Conservation (phyloP, 1,140 invertebrate species). For the Tachypleus tridentatus region DNA sequence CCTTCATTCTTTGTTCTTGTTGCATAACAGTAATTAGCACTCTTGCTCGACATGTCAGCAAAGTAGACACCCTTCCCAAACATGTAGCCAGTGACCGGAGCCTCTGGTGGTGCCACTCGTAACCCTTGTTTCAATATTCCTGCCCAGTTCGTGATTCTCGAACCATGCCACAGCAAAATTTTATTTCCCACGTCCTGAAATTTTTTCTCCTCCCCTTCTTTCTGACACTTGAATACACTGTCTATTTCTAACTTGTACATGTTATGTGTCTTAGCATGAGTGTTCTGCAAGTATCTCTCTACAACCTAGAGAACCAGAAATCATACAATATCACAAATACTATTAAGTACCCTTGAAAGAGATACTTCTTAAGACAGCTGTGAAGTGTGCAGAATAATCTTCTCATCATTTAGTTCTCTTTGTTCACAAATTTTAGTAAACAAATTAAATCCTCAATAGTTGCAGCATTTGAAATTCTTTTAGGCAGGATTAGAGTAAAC, state of each 20-base stretch:
- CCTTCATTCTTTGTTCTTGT: constrained; percentile 36
- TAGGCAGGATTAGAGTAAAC: no score
- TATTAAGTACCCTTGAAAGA: not conserved
- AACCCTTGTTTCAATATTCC: constrained; percentile 48
- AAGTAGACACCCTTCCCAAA: constrained; percentile 46
- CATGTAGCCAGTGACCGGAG: constrained; percentile 45
- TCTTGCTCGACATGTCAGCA: constrained; percentile 48
- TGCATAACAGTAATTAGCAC: constrained; percentile 48
- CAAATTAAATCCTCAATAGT: no score
- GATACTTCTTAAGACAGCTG: not conserved
- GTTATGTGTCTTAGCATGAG: constrained; percentile 38
- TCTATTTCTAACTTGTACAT: constrained; percentile 33
- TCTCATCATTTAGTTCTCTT: not conserved
- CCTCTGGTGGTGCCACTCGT: constrained; percentile 44
- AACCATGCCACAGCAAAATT: constrained; percentile 47
- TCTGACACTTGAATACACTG: constrained; percentile 29
- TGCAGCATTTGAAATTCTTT: no score
- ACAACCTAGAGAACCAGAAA: constrained; percentile 31
- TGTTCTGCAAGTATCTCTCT: constrained; percentile 32
- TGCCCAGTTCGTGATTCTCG: constrained; percentile 43
- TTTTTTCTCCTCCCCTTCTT: constrained; percentile 23
- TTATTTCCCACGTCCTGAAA: constrained; percentile 31
- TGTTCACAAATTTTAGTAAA: not conserved
- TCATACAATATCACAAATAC: no score
- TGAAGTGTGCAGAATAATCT: not conserved